Conservation (phyloP, 2,113 vertebrate genomes). For the Mystacornis crossleyi region DNA sequence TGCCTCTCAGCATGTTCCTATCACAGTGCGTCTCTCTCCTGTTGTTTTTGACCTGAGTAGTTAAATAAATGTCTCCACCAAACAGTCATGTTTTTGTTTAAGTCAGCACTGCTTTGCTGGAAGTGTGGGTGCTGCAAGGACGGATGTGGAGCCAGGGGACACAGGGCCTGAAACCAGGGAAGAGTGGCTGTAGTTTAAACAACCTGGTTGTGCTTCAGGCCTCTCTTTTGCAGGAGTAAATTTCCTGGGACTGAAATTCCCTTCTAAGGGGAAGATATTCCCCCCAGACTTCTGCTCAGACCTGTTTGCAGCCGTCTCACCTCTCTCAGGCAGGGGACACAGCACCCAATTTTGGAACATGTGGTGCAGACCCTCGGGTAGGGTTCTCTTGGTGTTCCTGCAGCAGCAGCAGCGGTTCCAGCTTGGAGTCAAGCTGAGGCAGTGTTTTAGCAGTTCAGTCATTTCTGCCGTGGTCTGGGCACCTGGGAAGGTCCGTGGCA, state of each 20-base stretch:
- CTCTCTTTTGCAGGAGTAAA: background rate
- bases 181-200: background rate
- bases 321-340: background rate
- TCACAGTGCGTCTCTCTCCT: background rate
- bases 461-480: background rate
- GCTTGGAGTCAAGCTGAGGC: background rate
- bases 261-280: background rate
- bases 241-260: background rate
- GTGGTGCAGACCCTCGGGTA: fast-evolving
- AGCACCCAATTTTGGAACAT: fast-evolving
- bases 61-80: background rate
- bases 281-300: background rate
- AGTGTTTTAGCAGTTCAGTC: background rate
- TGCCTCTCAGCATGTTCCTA: background rate
- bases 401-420: background rate
- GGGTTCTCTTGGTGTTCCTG: background rate
- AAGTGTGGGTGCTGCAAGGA: background rate
- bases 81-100: fast-evolving
- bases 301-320: fast-evolving
- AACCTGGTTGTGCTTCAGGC: background rate
- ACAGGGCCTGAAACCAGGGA: background rate
- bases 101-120: background rate
- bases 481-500: background rate
- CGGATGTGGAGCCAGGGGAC: background rate
- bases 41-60: background rate